Base-by-base conservation (phyloP, 1,140 invertebrate species). In the Calycopis cecrops region DNA sequence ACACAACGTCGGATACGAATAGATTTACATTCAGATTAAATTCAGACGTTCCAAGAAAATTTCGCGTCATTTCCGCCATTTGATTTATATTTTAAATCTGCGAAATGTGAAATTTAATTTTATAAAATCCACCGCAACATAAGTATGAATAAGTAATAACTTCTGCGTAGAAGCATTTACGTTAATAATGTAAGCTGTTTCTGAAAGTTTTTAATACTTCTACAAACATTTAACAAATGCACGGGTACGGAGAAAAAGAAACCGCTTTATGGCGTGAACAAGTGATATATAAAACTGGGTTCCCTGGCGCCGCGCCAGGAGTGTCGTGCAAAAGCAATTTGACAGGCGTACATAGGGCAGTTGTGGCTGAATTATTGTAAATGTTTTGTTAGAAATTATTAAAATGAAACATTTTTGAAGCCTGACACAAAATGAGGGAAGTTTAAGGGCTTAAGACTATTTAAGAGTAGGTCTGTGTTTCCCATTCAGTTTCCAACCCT, bases 11-110 rank as follows among this genome's bases (percentile, higher is more conserved):
- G 9, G 40, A 8, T 16, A 44, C 12, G 40, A 44, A 44, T 44
- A 9, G 40, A 44, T 44, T 44, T 14, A 28, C 21, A 28, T 28
- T 44, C 40, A 16, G 40, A 44, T 44, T 44, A 16, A 44, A 44
- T 16, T 44, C 40, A 44, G 17, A 44, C 40, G 17, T 44, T 44
- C 40, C 14, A 16, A 44, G 40, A 44, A 44, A 44, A 16, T 44
- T 44, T 44, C 40, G 3, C 14, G n/a, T 44, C 17, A 44, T 44
- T 44, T 44, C 40, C 40, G 4, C 40, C 40, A 16, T 12, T 44
- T 44, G 40, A 44, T 44, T 44, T 44, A 44, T 44, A 44, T 44
- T 44, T 44, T 16, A 44, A 44, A 44, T 44, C 40, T 44, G 40
- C 14, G 40, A 44, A 28, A 44, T 44, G 40, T 44, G 14, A 44